These are phyloP conservation scores for Himalopsyche anomala DNA, from an alignment of 2,888 invertebrate genomes.

Conservation along the genomic window DNA sequence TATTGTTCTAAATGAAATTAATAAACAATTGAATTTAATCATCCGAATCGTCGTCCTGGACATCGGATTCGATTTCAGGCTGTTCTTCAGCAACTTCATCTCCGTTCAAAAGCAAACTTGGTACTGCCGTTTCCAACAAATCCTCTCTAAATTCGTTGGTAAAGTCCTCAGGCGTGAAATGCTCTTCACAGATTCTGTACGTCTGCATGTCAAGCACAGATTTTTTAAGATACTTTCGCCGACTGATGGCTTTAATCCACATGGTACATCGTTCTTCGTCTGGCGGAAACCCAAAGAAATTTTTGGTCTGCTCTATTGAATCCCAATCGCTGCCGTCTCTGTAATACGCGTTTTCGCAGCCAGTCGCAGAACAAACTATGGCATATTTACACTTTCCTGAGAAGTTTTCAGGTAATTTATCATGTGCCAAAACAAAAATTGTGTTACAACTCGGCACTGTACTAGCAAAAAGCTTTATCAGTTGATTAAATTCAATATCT, in stretches of 20 bases:
- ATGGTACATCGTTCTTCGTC: constrained; percentile 49
- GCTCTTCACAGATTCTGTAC: constrained; percentile 59
- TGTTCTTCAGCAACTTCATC: not conserved
- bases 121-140: constrained; percentile 50
- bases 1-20: too few species aligned
- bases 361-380: constrained; percentile 53
- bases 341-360: constrained; percentile 57
- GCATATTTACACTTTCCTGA: constrained; percentile 48
- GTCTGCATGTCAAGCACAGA: constrained; percentile 51
- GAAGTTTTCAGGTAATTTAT: constrained; percentile 43
- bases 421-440: constrained; percentile 53
- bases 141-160: constrained; percentile 58
- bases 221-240: constrained; percentile 52
- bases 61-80: not conserved
- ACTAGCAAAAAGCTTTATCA: constrained; percentile 50
- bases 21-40: too few species aligned
- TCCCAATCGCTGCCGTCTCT: constrained; percentile 59
- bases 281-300: constrained; percentile 60
- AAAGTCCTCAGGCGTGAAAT: constrained; percentile 57
- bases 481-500: constrained; percentile 45
- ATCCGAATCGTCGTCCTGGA: not conserved
- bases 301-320: constrained; percentile 56
- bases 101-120: constrained; percentile 39
- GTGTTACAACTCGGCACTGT: constrained; percentile 49
- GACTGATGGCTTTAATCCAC: constrained; percentile 53